phyloP scores from a whole-genome alignment of 2,888 invertebrate genomes.

The Cheilosia vernalis region DNA sequence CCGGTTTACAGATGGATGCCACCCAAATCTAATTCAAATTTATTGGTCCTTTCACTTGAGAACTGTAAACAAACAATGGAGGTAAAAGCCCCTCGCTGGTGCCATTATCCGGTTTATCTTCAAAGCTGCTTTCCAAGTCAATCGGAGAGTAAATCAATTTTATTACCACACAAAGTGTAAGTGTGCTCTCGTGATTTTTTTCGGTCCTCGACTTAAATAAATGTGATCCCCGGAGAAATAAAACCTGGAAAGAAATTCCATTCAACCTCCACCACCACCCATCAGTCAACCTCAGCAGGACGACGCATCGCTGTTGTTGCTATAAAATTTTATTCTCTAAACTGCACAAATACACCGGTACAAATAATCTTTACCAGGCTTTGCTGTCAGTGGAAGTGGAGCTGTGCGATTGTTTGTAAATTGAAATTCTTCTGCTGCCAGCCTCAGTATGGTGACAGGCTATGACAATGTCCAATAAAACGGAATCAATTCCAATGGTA shows the following conservation, averaged over 20 bases:
- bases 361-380: not conserved
- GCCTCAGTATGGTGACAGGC: conserved; percentile 22
- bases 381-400: not conserved
- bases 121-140: conserved; percentile 45
- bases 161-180: conserved; percentile 45
- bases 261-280: not conserved
- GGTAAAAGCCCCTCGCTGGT: not conserved
- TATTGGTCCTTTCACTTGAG: conserved; percentile 19
- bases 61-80: conserved; percentile 5
- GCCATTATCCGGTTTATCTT: conserved; percentile 38
- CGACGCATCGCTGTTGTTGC: not conserved
- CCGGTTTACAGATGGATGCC: conserved; percentile 1
- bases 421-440: conserved; percentile 41
- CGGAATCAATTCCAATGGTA: conserved; percentile 37
- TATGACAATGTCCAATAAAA: conserved; percentile 49
- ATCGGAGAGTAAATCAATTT: conserved; percentile 64
- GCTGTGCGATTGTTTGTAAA: conserved; percentile 29
- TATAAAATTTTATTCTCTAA: conserved; percentile 1
- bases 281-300: no score
- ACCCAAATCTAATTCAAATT: conserved; percentile 35
- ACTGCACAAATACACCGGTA: not conserved
- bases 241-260: conserved; percentile 6
- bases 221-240: conserved; percentile 19
- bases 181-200: conserved; percentile 14
- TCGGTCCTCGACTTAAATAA: conserved; percentile 8